Conservation (phyloP, 2,113 vertebrate genomes). For the Aythya baeri region DNA sequence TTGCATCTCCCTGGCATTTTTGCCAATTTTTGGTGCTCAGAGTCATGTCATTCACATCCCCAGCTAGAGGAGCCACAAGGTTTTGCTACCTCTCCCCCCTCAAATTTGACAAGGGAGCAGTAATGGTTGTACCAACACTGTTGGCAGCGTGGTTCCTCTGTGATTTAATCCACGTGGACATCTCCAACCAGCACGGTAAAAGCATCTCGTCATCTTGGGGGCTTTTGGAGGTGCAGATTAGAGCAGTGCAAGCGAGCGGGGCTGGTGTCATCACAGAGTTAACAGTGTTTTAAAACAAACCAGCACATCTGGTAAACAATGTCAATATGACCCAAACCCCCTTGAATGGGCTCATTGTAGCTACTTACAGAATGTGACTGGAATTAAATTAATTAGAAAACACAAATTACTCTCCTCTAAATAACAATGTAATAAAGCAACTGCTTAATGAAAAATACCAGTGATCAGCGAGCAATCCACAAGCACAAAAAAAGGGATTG, state of each 20-base stretch:
- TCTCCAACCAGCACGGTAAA: not conserved
- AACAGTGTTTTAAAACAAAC: slow-evolving; percentile 47
- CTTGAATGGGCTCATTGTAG: slow-evolving; percentile 40
- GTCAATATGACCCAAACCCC: slow-evolving; percentile 56
- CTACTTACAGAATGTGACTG: slow-evolving; percentile 51
- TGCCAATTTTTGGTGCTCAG: not conserved
- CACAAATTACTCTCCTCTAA: slow-evolving; percentile 59
- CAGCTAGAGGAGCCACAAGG: not conserved
- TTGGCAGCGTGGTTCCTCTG: not conserved
- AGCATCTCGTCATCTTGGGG: not conserved
- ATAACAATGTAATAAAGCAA: slow-evolving; percentile 58
- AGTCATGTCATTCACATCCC: not conserved
- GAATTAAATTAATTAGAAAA: slow-evolving; percentile 69
- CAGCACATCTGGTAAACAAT: slow-evolving; percentile 52
- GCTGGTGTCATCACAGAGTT: slow-evolving; percentile 31
- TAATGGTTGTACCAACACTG: not conserved
- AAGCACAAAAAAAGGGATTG: slow-evolving; percentile 19
- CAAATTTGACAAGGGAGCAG: not conserved
- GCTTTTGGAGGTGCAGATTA: not conserved
- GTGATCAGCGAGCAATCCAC: slow-evolving; percentile 45
- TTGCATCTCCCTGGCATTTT: not conserved
- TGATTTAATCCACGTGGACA: not conserved
- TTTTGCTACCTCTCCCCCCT: not conserved
- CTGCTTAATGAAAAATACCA: slow-evolving; percentile 65
- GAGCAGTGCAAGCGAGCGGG: not conserved